These are phyloP conservation scores for Axea sp. DNA, from an alignment of 2,888 invertebrate species.

Conservation along the genomic window DNA sequence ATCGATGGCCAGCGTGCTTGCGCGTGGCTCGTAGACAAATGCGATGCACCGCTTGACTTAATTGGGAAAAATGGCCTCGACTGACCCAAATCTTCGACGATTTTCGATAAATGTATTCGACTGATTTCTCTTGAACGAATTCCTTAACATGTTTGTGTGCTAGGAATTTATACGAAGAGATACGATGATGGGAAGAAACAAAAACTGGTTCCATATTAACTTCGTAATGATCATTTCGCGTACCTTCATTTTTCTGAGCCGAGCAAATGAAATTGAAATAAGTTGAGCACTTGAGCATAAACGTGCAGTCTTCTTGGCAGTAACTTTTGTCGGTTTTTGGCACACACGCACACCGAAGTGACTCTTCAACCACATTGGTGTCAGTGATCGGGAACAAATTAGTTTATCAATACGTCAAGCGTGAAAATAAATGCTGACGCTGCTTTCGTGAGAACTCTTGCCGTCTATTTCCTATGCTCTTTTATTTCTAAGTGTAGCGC, in stretches of 20 bases:
- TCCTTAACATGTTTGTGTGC: slow-evolving; percentile 22
- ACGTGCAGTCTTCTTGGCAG: too few relatives aligned
- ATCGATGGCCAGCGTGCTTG: slow-evolving; percentile 66
- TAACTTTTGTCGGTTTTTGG: too few relatives aligned
- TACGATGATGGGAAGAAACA: neutral
- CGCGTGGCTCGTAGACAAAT: slow-evolving; percentile 73
- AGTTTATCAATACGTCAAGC: slow-evolving; percentile 74
- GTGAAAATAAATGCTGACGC: slow-evolving; percentile 73
- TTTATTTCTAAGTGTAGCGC: slow-evolving; percentile 25
- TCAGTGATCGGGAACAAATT: slow-evolving; percentile 67
- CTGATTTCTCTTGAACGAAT: slow-evolving; percentile 61
- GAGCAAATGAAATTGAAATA: neutral
- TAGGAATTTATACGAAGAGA: slow-evolving; percentile 48
- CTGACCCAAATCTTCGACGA: slow-evolving; percentile 67
- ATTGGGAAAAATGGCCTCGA: slow-evolving; percentile 66
- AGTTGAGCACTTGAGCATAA: neutral
- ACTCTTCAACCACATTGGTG: neutral
- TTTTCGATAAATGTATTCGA: slow-evolving; percentile 70
- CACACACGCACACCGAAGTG: too few relatives aligned
- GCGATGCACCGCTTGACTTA: slow-evolving; percentile 64
- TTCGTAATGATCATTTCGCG: slow-evolving; percentile 4
- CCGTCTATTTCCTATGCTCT: slow-evolving; percentile 34
- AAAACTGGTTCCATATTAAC: slow-evolving; percentile 5
- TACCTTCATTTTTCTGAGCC: slow-evolving; percentile 6
- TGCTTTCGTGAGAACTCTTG: slow-evolving; percentile 72